Base-by-base conservation (phyloP, 2,888 invertebrate species). In the Sycophila texana region DNA sequence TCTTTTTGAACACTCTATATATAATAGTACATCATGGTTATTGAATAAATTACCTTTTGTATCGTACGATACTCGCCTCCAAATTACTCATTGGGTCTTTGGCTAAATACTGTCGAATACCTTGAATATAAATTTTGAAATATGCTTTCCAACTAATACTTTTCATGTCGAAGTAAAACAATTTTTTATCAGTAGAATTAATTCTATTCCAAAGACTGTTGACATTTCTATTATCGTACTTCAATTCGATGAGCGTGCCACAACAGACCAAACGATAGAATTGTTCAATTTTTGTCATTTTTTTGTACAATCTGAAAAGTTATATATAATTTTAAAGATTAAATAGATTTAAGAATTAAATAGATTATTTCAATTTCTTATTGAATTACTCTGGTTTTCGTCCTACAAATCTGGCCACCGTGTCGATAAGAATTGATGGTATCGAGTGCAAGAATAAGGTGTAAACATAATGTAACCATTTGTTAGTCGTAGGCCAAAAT, bases 161-260 rank as follows among this genome's bases (percentile, higher is more conserved):
- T 3, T 61, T 16, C 7, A 61, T 0, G n/a, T 22, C 16, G 2
- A 61, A 61, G 30, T 61, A 13, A 26, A 61, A 61, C 30, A 4
- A 30, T 26, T 30, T n/a, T 26, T 61, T 61, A n/a, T 61, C 61
- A 2, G 16, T 3, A n/a, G 61, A 10, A 22, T 30, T 61, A 16
- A 61, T 7, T 61, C 16, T 61, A n/a, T 61, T 10, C 61, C 61
- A 61, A n/a, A 61, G 61, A 30, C 30, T 13, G 0, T 7, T 13
- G 5, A 94, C 93, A 74, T 93, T 93, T 12, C 91, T 90, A 82
- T 94, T 94, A 0, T 91, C 89, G 86, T 96, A 96, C 63, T 91
- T 90, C 96, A 96, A 97, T 82, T 95, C 93, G 81, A 94, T 93
- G 12, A 92, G 93, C 4, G 95, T 94, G 91, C 97, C 97, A 90